A percentile compares a stretch with the other conserved stretches of the same genome.
phyloP scores from a whole-genome alignment of 2,797 vertebrate species.

The Leptatherina wallacei region DNA sequence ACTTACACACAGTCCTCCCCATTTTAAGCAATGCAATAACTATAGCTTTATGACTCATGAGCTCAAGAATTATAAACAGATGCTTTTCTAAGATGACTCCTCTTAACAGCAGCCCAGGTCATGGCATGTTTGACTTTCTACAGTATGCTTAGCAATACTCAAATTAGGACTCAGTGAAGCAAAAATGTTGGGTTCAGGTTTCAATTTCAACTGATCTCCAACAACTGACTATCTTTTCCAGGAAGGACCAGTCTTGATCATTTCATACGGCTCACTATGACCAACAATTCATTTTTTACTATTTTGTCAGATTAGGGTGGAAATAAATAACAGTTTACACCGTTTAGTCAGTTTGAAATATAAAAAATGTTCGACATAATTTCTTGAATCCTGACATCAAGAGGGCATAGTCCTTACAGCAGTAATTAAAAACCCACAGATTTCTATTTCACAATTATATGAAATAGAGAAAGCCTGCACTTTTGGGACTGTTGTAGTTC shows the following conservation, averaged over 20 bases:
- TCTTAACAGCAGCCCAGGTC: constrained; percentile 13
- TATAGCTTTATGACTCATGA: constrained; percentile 36
- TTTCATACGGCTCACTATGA: background rate
- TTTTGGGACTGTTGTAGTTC: background rate
- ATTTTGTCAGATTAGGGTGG: background rate
- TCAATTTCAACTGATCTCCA: background rate
- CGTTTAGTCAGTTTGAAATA: background rate
- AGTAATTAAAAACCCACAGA: background rate
- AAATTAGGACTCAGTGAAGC: background rate
- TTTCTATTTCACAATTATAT: background rate
- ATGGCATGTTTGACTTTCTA: background rate
- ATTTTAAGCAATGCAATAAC: constrained; percentile 30
- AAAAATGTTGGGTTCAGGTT: background rate
- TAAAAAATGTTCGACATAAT: background rate
- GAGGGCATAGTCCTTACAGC: background rate
- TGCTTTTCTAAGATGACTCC: constrained; percentile 22
- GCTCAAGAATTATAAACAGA: constrained; percentile 39
- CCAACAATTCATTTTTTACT: background rate
- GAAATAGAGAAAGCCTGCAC: background rate
- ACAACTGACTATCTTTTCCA: background rate
- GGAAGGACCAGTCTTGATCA: background rate
- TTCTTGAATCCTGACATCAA: background rate
- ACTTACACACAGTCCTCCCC: constrained; percentile 13
- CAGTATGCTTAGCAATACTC: background rate
- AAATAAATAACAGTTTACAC: background rate